A percentile compares a stretch with the other conserved stretches of the same genome.
Evolutionary conservation across 2,113 vertebrate species (phyloP).

Genomic region (Passer montanus): DNA sequence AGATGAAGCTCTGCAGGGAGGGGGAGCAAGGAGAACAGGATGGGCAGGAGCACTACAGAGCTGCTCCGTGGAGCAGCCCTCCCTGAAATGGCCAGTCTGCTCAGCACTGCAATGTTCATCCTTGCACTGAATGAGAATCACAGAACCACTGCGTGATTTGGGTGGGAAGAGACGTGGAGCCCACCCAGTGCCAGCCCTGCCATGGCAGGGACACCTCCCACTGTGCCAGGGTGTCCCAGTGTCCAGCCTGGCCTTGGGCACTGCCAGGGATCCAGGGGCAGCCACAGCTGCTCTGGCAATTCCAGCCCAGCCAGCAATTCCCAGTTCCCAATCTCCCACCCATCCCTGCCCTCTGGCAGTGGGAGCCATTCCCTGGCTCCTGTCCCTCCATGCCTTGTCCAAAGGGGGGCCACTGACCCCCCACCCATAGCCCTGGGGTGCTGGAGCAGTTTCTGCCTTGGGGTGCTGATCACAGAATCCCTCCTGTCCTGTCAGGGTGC

Average conservation of each 20-base stretch:
- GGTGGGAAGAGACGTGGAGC: rapidly evolving
- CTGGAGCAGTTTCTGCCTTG: neutral
- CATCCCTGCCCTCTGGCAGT: neutral
- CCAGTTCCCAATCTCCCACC: no score
- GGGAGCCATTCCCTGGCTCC: neutral
- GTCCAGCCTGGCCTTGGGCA: neutral
- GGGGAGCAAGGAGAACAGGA: neutral
- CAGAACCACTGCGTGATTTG: neutral
- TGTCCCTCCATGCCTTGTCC: neutral
- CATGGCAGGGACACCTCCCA: neutral
- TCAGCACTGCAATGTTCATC: neutral
- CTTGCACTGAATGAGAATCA: neutral
- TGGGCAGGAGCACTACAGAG: rapidly evolving
- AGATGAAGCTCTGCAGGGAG: no score
- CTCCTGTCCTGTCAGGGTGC: rapidly evolving
- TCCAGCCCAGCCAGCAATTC: no score
- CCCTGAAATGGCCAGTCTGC: rapidly evolving
- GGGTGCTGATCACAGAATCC: neutral
- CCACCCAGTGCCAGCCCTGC: neutral
- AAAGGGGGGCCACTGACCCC: rapidly evolving
- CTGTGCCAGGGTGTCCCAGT: neutral
- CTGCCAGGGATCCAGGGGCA: neutral
- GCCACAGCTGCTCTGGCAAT: neutral
- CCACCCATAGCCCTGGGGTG: neutral
- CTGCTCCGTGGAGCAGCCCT: no score